Evolutionary conservation across 2,888 invertebrate genomes (phyloP).

Genomic region (Leistus spinibarbis): DNA sequence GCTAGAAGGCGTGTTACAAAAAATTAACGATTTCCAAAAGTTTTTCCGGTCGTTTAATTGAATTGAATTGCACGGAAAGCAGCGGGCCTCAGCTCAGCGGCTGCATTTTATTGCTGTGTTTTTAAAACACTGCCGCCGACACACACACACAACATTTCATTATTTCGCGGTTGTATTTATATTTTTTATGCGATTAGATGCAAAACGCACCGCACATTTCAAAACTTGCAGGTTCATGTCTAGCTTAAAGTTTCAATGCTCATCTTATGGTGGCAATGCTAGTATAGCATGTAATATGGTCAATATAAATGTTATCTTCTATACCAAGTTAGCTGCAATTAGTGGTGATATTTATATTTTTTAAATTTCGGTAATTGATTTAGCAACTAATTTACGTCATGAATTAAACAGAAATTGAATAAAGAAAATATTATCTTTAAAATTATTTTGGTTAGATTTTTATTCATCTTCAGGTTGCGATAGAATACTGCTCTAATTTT

Average conservation of each 20-base stretch:
- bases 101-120: slow-evolving; percentile 54
- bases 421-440: too few relatives aligned
- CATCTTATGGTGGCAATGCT: background rate
- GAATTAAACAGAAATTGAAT: too few relatives aligned
- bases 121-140: slow-evolving; percentile 39
- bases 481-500: too few relatives aligned
- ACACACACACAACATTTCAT: slow-evolving; percentile 32
- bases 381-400: too few relatives aligned
- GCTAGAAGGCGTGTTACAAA: slow-evolving; percentile 45
- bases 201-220: background rate
- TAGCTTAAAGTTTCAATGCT: too few relatives aligned
- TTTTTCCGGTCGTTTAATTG: slow-evolving; percentile 58
- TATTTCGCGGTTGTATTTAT: slow-evolving; percentile 8
- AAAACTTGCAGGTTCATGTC: background rate
- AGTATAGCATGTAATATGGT: background rate
- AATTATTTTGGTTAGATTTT: too few relatives aligned
- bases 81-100: slow-evolving; percentile 50
- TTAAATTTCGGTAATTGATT: too few relatives aligned
- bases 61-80: slow-evolving; percentile 54
- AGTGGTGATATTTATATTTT: too few relatives aligned
- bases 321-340: too few relatives aligned
- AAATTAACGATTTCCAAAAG: slow-evolving; percentile 56
- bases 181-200: background rate
- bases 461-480: too few relatives aligned
- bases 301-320: too few relatives aligned